Conservation (phyloP, 2,888 invertebrate genomes). For the Spodoptera picta region DNA sequence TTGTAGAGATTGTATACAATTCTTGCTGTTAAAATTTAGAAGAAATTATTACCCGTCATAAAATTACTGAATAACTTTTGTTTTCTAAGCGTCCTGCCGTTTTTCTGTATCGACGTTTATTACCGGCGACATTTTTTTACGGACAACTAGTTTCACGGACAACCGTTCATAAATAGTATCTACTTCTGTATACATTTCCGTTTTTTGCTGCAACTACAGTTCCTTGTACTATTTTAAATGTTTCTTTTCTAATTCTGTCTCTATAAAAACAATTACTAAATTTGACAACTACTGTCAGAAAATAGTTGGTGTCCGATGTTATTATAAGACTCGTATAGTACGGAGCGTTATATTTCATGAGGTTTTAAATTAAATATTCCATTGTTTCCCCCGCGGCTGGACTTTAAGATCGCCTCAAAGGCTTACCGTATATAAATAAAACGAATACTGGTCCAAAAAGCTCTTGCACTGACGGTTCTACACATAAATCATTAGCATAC, state of each 20-base stretch:
- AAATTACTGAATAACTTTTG: slow-evolving; percentile 74
- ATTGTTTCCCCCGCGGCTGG: slow-evolving; percentile 73
- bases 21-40: slow-evolving; percentile 50
- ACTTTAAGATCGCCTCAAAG: slow-evolving; percentile 73
- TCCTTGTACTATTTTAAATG: slow-evolving; percentile 52
- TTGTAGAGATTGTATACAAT: slow-evolving; percentile 8
- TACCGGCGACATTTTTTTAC: slow-evolving; percentile 72
- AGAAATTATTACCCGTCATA: slow-evolving; percentile 73
- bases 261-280: slow-evolving; percentile 15
- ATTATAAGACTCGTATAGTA: slow-evolving; percentile 12
- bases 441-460: slow-evolving; percentile 76
- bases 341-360: slow-evolving; percentile 38
- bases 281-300: slow-evolving; percentile 6
- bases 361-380: slow-evolving; percentile 68
- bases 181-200: slow-evolving; percentile 62
- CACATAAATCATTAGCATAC: slow-evolving; percentile 88
- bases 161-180: slow-evolving; percentile 61
- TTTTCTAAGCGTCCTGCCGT: slow-evolving; percentile 68
- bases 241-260: slow-evolving; percentile 41
- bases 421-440: slow-evolving; percentile 76
- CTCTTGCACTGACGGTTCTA: slow-evolving; percentile 77
- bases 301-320: background rate
- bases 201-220: slow-evolving; percentile 51
- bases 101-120: slow-evolving; percentile 65
- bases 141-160: slow-evolving; percentile 65